phyloP scores from a whole-genome alignment of 2,888 invertebrate genomes.

The Tromatobia lineatoria region DNA sequence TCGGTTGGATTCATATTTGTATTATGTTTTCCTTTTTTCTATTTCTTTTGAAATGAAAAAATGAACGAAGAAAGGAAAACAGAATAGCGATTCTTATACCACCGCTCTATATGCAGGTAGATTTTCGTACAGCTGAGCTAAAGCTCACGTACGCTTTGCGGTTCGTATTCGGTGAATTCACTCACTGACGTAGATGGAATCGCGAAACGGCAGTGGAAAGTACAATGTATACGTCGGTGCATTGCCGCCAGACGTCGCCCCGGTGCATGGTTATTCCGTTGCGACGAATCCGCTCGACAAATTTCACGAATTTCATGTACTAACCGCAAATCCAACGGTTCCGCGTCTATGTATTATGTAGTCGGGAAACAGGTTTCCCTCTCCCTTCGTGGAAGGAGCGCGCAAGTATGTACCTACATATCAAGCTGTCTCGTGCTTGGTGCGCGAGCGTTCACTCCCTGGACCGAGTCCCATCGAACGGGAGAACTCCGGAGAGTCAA shows the following conservation, averaged over 20 bases:
- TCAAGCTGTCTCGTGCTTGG: background rate
- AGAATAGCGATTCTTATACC: background rate
- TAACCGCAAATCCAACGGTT: background rate
- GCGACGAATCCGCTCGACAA: slow-evolving; percentile 27
- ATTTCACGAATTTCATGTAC: slow-evolving; percentile 32
- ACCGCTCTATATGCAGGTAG: background rate
- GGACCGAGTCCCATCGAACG: slow-evolving; percentile 42
- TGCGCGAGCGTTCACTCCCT: slow-evolving; percentile 1
- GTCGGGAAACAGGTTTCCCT: slow-evolving; percentile 25
- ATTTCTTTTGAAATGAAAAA: background rate
- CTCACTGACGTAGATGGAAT: slow-evolving; percentile 12
- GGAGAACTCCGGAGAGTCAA: slow-evolving; percentile 59
- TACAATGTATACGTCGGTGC: slow-evolving; percentile 10
- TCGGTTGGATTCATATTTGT: background rate
- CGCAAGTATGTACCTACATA: slow-evolving; percentile 34
- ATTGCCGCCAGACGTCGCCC: background rate
- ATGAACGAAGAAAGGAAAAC: background rate
- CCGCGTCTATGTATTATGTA: slow-evolving; percentile 12
- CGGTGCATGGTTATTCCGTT: background rate
- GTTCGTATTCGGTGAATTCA: slow-evolving; percentile 20
- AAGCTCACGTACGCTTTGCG: background rate
- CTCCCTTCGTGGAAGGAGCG: slow-evolving; percentile 5
- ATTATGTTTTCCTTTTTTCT: background rate
- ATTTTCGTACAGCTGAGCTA: background rate
- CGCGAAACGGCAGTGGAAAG: background rate